Evolutionary conservation across 2,797 vertebrate species (phyloP).

Genomic region (Danio albolineatus): DNA sequence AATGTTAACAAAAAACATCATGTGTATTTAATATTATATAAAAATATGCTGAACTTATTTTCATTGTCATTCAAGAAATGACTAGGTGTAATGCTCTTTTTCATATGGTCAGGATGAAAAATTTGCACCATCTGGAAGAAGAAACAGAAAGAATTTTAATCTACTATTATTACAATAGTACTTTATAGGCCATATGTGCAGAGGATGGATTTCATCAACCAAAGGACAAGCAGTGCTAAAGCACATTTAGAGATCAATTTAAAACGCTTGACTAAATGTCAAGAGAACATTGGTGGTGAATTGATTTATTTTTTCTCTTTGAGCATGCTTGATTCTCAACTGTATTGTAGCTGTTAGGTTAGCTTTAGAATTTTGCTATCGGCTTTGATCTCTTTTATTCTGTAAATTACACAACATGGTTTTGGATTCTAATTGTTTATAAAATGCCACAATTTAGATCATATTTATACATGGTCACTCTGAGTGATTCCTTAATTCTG

Average conservation of each 20-base stretch:
- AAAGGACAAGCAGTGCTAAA: neutral
- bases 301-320: neutral
- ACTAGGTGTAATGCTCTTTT: neutral
- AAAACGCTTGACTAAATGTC: conserved; percentile 21
- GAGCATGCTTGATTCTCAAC: neutral
- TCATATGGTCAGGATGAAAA: neutral
- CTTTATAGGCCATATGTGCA: neutral
- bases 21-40: too few relatives aligned
- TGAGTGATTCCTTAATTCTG: neutral
- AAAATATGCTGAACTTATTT: neutral
- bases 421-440: neutral
- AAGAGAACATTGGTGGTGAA: conserved; percentile 4
- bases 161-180: neutral
- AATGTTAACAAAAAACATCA: too few relatives aligned
- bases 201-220: neutral
- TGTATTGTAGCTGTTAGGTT: neutral
- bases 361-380: neutral
- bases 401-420: neutral
- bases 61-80: neutral
- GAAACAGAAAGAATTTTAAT: neutral
- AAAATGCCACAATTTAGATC: neutral
- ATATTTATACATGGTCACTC: neutral
- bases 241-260: conserved; percentile 13
- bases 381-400: neutral
- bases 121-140: too few relatives aligned